Evolutionary conservation across 2,113 vertebrate genomes (phyloP), one percentile per base, ranked within the genome.

Genomic region (Larimichthys polyactis): DNA sequence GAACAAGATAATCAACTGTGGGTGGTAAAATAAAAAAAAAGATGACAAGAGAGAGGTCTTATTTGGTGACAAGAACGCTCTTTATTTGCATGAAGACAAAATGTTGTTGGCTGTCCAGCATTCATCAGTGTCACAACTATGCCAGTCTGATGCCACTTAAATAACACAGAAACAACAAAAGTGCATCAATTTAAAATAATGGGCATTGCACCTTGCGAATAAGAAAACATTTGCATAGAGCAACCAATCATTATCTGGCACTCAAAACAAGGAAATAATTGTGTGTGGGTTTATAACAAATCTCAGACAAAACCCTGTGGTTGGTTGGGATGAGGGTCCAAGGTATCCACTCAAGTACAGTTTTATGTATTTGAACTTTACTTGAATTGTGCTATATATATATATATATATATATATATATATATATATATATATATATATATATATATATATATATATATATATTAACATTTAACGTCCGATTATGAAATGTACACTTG

Each of bases 1-100:
- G 84, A 81, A 71, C 76, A 68, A 32, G 71, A 68, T 83, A 83
- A 85, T 79, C 81, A 87, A 52, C 51, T 19, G 59, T 74, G 77
- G 76, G 82, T 74, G 79, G 73, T 71, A 70, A 68, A 48, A 40
- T 9, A 8, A 40, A 52, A 36, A 27, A 68, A 68, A 69, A 8
- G 49, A 32, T 55, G 69, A 84, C 77, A 67, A 71, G 49, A 60
- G 32, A 71, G n/a, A 57, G 49, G 63, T 32, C 22, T 10, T 2
- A 6, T 48, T 69, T 3, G 0, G 3, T 15, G 48, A 75, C n/a
- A 7, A 58, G 32, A 58, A 74, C 71, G 32, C 19, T 59, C 55
- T 77, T 90, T 54, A 71, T 82, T 81, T 73, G 66, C 67, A 64
- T 29, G 24, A 78, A 46, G 72, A 78, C 44, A 48, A 77, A 80